These are phyloP conservation scores for Ganaspis brasiliensis DNA, from an alignment of 2,888 invertebrate genomes.

Conservation along the genomic window DNA sequence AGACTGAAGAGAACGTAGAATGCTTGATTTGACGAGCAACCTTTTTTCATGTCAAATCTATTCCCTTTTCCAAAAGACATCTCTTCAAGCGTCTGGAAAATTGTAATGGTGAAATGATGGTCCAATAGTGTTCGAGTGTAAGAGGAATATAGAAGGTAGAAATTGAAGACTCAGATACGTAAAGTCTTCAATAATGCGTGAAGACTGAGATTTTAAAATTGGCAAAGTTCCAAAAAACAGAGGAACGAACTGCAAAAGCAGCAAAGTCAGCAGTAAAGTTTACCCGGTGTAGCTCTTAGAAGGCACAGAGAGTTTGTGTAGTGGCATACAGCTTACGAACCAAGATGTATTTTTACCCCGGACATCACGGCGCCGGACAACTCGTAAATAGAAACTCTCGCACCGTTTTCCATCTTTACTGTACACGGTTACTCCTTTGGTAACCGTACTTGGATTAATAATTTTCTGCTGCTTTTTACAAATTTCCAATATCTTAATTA, in stretches of 20 bases:
- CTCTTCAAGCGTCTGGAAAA: not conserved
- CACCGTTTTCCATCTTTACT: conserved; percentile 56
- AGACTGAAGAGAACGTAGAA: not conserved
- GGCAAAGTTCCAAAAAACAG: conserved; percentile 43
- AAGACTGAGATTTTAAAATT: conserved; percentile 2
- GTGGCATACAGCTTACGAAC: conserved; percentile 69
- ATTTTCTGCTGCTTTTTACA: not conserved
- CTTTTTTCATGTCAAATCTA: not conserved
- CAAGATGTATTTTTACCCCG: conserved; percentile 80
- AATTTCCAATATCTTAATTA: no score
- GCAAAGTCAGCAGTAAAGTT: conserved; percentile 46
- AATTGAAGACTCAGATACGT: not conserved
- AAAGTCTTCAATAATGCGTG: not conserved
- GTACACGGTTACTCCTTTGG: not conserved
- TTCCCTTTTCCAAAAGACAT: not conserved
- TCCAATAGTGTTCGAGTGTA: not conserved
- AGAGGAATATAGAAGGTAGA: not conserved
- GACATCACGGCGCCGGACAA: conserved; percentile 81
- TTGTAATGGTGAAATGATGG: not conserved
- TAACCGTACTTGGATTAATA: not conserved
- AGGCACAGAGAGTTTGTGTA: conserved; percentile 69
- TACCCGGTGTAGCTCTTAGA: conserved; percentile 58
- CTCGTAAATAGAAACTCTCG: conserved; percentile 80
- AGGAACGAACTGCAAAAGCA: conserved; percentile 50
- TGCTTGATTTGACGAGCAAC: not conserved